Base-by-base conservation (phyloP, 2,888 invertebrate genomes). In the Cyrtodaria siliqua region DNA sequence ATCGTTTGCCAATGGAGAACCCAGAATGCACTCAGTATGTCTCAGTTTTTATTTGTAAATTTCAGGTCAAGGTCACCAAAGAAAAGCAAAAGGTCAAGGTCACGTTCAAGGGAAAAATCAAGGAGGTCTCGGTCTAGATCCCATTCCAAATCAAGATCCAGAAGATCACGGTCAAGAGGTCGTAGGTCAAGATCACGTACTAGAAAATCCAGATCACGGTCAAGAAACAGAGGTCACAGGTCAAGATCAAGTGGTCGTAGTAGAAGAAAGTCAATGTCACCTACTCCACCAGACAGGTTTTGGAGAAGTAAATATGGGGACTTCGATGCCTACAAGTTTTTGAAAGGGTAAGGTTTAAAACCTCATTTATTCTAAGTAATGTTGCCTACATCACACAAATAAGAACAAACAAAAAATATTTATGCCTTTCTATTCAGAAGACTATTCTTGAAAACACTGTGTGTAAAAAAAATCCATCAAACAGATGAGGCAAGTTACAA, bases 41-140 rank as follows among this genome's bases (percentile, higher is more conserved):
- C 14, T 52, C 18, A 52, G 4, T 4, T 23, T 52, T 33, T 40
- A 44, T 29, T 27, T 16, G 26, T 56, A 27, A 50, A 50, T 67
- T 61, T 33, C 24, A 83, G 84, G 56, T 86, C 83, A 59, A 72
- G 67, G 27, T 76, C 80, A 24, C 83, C 84, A 24, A 84, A 83
- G 55, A 83, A 63, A 29, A 40, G 57, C 26, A 83, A 60, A 69
- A 70, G 52, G 23, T 83, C 85, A 14, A 62, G 74, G 42, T 79
- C 83, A 23, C 70, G 56, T 44, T 75, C 76, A 14, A 80, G 56
- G 71, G 72, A 72, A 38, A 55, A 71, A 40, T 60, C 67, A 40
- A 57, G 55, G 44, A 56, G 68, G 29, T 75, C 79, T 50, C 40
- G 68, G 2, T 67, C 72, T 29, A 63, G 61, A 63, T 78, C 82